Evolutionary conservation across 2,113 vertebrate species (phyloP).

Genomic region (Cricetomys ansorgei): DNA sequence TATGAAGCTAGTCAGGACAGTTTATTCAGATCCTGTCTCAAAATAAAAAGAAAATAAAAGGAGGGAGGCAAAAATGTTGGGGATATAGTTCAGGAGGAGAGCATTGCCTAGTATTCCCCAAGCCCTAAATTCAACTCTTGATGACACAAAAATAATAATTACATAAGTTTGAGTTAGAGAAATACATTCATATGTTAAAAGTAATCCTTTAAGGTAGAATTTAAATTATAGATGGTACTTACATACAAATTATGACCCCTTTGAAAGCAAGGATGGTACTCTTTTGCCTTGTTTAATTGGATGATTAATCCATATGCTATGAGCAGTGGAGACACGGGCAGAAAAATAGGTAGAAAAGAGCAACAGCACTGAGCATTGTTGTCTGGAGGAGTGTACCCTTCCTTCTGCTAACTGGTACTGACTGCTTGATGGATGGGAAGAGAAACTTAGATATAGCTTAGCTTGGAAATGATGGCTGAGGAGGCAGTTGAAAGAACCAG

Average conservation of each 20-base stretch:
- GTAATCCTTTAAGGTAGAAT: not conserved
- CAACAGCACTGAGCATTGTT: not conserved
- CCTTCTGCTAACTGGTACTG: not conserved
- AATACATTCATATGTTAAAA: not conserved
- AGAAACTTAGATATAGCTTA: not conserved
- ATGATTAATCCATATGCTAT: not conserved
- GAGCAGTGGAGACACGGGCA: not conserved
- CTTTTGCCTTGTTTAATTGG: slow-evolving; percentile 6
- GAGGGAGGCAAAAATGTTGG: too few species aligned
- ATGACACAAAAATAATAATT: not conserved
- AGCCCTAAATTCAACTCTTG: not conserved
- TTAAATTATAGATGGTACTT: not conserved
- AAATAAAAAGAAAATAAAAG: not conserved
- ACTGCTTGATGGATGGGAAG: not conserved
- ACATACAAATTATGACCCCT: not conserved
- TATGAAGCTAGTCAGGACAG: not conserved
- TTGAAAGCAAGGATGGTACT: not conserved
- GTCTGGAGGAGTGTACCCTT: not conserved
- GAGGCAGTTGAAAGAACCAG: not conserved
- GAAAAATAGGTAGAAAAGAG: not conserved
- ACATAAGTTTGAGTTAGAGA: not conserved
- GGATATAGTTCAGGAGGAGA: not conserved
- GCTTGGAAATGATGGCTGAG: not conserved
- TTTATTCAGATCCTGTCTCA: not conserved
- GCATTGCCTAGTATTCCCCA: not conserved